Conservation (phyloP, 2,888 invertebrate genomes). For the Pseudoips prasinana region DNA sequence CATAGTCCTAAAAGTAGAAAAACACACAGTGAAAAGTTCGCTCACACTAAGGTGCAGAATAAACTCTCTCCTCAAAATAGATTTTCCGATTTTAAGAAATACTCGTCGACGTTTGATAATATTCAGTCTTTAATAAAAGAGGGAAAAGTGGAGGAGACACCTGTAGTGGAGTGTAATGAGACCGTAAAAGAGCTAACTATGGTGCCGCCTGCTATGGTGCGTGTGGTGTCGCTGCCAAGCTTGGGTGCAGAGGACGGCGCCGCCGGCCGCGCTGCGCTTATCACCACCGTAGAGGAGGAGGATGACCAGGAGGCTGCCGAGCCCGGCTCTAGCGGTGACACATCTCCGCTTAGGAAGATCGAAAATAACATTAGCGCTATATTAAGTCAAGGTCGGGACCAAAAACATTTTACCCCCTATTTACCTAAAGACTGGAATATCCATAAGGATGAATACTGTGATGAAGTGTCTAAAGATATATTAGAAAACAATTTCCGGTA, state of each 20-base stretch:
- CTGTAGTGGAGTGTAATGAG: slow-evolving; percentile 76
- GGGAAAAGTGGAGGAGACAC: slow-evolving; percentile 83
- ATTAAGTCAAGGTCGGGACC: slow-evolving; percentile 82
- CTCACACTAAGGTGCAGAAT: slow-evolving; percentile 56
- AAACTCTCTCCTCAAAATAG: slow-evolving; percentile 80
- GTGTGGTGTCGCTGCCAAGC: slow-evolving; percentile 86
- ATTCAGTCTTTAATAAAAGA: slow-evolving; percentile 88
- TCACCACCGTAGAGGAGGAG: slow-evolving; percentile 87
- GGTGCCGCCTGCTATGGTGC: slow-evolving; percentile 84
- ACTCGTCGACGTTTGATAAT: slow-evolving; percentile 89
- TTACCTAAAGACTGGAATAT: slow-evolving; percentile 82
- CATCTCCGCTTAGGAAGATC: slow-evolving; percentile 86
- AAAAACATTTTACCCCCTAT: slow-evolving; percentile 77
- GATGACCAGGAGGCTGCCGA: slow-evolving; percentile 85
- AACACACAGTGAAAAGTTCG: slow-evolving; percentile 55
- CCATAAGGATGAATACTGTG: slow-evolving; percentile 81
- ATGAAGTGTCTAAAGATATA: slow-evolving; percentile 77
- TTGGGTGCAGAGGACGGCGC: slow-evolving; percentile 81
- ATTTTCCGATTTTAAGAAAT: slow-evolving; percentile 85
- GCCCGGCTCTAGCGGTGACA: slow-evolving; percentile 82
- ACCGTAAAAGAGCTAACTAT: slow-evolving; percentile 84
- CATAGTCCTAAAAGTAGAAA: slow-evolving; percentile 77
- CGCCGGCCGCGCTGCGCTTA: slow-evolving; percentile 84
- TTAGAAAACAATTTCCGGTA: slow-evolving; percentile 77
- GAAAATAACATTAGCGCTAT: slow-evolving; percentile 88